Evolutionary conservation across 1,140 invertebrate species (phyloP).

Genomic region (Eubasilissa regina): DNA sequence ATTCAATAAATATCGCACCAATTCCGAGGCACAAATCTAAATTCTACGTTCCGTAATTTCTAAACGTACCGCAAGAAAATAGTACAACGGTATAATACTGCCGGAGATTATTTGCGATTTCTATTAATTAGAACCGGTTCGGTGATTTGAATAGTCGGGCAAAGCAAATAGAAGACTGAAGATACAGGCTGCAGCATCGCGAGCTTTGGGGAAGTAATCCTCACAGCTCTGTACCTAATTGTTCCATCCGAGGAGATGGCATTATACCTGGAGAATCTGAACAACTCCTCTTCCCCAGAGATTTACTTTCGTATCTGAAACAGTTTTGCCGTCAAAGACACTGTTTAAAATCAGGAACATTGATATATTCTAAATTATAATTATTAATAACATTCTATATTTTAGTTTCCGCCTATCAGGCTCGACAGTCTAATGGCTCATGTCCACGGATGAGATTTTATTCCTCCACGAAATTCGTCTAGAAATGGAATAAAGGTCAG

Average conservation of each 20-base stretch:
- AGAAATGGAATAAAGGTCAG: no score
- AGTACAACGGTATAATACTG: background rate
- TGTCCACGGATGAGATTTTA: no score
- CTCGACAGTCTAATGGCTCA: no score
- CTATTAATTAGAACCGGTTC: constrained; percentile 54
- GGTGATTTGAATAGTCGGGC: constrained; percentile 53
- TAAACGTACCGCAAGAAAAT: background rate
- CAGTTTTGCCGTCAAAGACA: background rate
- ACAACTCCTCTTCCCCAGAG: constrained; percentile 12
- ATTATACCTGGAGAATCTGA: constrained; percentile 54
- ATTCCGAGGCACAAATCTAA: no score
- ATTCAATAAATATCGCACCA: background rate
- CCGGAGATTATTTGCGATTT: constrained; percentile 51
- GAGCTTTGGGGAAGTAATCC: constrained; percentile 51
- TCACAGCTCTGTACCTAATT: constrained; percentile 56
- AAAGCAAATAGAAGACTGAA: constrained; percentile 44
- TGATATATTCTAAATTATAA: no score
- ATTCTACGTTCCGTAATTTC: background rate
- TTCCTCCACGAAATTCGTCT: no score
- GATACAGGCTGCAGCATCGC: constrained; percentile 30
- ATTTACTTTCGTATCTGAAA: constrained; percentile 1
- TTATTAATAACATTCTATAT: no score
- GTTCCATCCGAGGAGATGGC: constrained; percentile 54
- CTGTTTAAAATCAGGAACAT: no score
- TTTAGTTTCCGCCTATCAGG: no score